Conservation (phyloP, 2,888 invertebrate species). For the Caenorhabditis japonica region DNA sequence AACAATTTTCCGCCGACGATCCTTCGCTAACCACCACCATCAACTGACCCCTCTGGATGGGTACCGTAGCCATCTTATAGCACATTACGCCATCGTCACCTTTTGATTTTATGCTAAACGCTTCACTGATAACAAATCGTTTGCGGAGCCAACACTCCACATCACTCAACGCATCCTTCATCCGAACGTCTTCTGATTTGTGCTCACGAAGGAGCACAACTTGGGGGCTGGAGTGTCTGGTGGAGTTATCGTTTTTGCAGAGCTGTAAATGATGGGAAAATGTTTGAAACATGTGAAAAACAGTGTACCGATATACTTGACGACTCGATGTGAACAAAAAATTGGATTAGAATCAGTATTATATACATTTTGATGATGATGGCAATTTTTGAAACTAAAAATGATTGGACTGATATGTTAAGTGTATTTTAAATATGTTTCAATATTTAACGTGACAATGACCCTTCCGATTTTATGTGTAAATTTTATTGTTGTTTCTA, state of each 20-base stretch:
- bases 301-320: slow-evolving; percentile 8
- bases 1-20: slow-evolving; percentile 21
- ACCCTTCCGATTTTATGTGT: too few relatives aligned
- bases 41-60: slow-evolving; percentile 11
- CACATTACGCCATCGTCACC: slow-evolving; percentile 23
- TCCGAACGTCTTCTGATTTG: slow-evolving; percentile 10
- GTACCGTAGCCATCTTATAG: slow-evolving; percentile 14
- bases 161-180: slow-evolving; percentile 27
- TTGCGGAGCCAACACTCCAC: slow-evolving; percentile 35
- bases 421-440: too few relatives aligned
- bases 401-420: too few relatives aligned
- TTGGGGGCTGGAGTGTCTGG: not conserved
- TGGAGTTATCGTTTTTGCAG: slow-evolving; percentile 12
- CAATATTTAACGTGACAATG: too few relatives aligned
- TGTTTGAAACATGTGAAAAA: too few relatives aligned
- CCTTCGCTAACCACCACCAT: slow-evolving; percentile 26
- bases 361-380: slow-evolving; percentile 15
- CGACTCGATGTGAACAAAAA: slow-evolving; percentile 5
- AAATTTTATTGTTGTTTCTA: too few relatives aligned
- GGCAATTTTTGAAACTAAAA: too few relatives aligned
- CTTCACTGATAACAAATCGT: slow-evolving; percentile 1
- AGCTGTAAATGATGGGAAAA: slow-evolving; percentile 12
- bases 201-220: slow-evolving; percentile 24
- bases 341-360: slow-evolving; percentile 14
- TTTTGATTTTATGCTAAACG: slow-evolving; percentile 1